Evolutionary conservation across 2,797 vertebrate species (phyloP).

Genomic region (Catostomus latipinnis): DNA sequence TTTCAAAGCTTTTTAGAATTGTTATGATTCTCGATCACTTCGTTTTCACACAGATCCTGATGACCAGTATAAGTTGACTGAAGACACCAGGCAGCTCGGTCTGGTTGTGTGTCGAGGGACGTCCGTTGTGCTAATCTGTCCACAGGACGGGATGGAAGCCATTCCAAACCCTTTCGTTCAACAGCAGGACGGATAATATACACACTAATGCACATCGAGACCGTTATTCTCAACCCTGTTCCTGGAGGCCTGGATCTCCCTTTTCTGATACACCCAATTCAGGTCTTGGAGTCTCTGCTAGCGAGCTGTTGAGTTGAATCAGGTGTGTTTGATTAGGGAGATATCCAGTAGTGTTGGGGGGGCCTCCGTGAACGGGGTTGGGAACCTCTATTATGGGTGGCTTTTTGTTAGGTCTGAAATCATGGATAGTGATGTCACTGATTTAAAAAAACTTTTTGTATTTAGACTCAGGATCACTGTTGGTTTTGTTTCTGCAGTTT

Average conservation of each 20-base stretch:
- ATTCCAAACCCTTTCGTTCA: slow-evolving; percentile 98
- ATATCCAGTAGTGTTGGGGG: too few species aligned
- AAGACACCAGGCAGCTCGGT: slow-evolving; percentile 88
- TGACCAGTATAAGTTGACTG: slow-evolving; percentile 83
- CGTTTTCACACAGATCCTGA: slow-evolving; percentile 76
- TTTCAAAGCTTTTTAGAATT: too few species aligned
- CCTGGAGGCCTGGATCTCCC: too few species aligned
- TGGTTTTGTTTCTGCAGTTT: slow-evolving; percentile 18
- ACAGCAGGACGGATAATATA: slow-evolving; percentile 88
- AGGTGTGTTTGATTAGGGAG: too few species aligned
- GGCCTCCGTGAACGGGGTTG: too few species aligned
- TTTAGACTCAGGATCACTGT: slow-evolving; percentile 31
- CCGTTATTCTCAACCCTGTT: background rate
- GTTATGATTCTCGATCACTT: background rate
- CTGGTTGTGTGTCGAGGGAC: slow-evolving; percentile 96
- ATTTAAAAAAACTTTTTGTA: slow-evolving; percentile 7
- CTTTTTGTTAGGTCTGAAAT: slow-evolving; percentile 44
- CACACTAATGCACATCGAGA: slow-evolving; percentile 9
- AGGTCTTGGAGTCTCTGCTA: too few species aligned
- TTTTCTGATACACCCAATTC: too few species aligned
- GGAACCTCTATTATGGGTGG: too few species aligned
- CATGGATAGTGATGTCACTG: background rate
- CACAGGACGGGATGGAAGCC: slow-evolving; percentile 98
- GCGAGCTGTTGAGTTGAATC: too few species aligned
- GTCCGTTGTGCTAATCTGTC: slow-evolving; percentile 97